Conservation (phyloP, 2,113 vertebrate species). For the Meleagris gallopavo region DNA sequence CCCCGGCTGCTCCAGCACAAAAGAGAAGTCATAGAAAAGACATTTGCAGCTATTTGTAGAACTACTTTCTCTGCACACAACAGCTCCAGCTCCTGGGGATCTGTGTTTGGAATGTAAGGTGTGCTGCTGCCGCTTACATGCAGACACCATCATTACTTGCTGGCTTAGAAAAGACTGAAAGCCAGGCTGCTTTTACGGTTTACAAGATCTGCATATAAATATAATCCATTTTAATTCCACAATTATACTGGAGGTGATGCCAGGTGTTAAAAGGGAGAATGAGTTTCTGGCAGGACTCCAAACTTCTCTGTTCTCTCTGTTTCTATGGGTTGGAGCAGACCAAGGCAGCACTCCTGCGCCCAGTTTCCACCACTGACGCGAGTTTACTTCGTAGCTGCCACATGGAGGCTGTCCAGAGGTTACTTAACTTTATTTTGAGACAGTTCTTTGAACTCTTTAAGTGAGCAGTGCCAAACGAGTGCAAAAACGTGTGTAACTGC, state of each 20-base stretch:
- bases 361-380: fast-evolving
- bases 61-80: background rate
- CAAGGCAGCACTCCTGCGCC: background rate
- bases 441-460: background rate
- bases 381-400: background rate
- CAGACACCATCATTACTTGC: background rate
- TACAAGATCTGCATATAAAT: background rate
- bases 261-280: slow-evolving; percentile 27
- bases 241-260: background rate
- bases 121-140: background rate
- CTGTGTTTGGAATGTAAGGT: background rate
- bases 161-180: background rate
- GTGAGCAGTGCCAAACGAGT: background rate
- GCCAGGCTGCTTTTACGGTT: background rate
- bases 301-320: background rate
- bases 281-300: slow-evolving; percentile 28
- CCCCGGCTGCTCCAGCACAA: slow-evolving; percentile 39
- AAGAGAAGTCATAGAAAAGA: slow-evolving; percentile 1
- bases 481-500: background rate
- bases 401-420: background rate
- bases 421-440: background rate
- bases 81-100: background rate
- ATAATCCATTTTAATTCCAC: slow-evolving; percentile 21
- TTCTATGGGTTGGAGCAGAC: background rate
- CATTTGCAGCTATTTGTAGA: slow-evolving; percentile 1